Conservation (phyloP, 2,797 vertebrate species). For the Oreochromis mossambicus region DNA sequence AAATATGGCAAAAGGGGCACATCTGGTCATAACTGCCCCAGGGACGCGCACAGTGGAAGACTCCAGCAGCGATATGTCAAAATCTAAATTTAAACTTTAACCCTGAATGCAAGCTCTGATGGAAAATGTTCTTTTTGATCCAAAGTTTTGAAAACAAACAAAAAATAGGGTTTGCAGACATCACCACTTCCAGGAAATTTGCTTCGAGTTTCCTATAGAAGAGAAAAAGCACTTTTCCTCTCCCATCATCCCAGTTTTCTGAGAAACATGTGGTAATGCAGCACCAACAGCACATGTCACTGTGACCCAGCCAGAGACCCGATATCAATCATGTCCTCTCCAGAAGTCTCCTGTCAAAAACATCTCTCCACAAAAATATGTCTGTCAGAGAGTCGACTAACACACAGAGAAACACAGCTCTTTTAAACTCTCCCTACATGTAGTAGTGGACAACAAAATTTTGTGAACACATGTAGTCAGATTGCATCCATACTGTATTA, state of each 20-base stretch:
- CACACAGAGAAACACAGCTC: not conserved
- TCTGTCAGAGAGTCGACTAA: not conserved
- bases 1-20: slow-evolving; percentile 30
- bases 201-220: not conserved
- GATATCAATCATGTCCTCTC: not conserved
- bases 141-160: not conserved
- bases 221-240: not conserved
- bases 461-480: not conserved
- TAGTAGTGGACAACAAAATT: not conserved
- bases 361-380: fast-evolving
- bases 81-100: not conserved
- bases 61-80: not conserved
- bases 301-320: not conserved
- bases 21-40: slow-evolving; percentile 44
- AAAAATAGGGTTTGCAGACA: fast-evolving
- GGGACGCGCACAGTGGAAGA: not conserved
- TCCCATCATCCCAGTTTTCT: not conserved
- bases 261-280: not conserved
- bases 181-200: not conserved
- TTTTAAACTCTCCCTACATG: not conserved
- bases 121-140: not conserved
- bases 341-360: not conserved
- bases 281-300: not conserved
- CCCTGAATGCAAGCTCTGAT: not conserved
- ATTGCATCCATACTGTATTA: not conserved